These are phyloP conservation scores for Ctenicera cuprea DNA, from an alignment of 2,888 invertebrate genomes.

Conservation along the genomic window DNA sequence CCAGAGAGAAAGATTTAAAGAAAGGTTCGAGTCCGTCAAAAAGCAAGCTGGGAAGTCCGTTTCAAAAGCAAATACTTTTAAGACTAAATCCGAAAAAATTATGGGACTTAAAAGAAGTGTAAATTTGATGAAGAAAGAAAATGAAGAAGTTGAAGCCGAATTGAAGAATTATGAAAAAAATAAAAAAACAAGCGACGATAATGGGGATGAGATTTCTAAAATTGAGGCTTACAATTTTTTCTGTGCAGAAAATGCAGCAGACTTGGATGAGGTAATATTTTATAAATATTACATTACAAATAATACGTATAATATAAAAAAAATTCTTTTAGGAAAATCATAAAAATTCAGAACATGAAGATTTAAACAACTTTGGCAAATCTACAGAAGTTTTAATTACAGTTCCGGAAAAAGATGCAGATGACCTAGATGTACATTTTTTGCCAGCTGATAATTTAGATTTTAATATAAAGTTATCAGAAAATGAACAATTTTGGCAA, in stretches of 20 bases:
- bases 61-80: constrained; percentile 58
- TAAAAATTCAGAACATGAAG: background rate
- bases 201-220: constrained; percentile 52
- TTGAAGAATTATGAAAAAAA: constrained; percentile 49
- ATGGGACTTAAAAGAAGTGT: constrained; percentile 58
- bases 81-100: constrained; percentile 50
- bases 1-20: constrained; percentile 69
- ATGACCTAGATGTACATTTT: constrained; percentile 14
- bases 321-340: constrained; percentile 10
- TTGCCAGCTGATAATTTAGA: constrained; percentile 31
- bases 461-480: constrained; percentile 34
- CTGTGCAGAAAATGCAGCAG: constrained; percentile 44
- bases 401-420: constrained; percentile 16
- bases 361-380: constrained; percentile 30
- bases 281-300: constrained; percentile 2
- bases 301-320: background rate
- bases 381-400: constrained; percentile 45
- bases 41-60: constrained; percentile 66
- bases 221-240: constrained; percentile 57
- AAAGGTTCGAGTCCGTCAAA: constrained; percentile 68
- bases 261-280: constrained; percentile 5
- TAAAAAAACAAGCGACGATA: constrained; percentile 42
- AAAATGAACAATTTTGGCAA: constrained; percentile 50
- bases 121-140: constrained; percentile 62
- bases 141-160: constrained; percentile 59